Base-by-base conservation (phyloP, 2,888 invertebrate genomes). In the Tetanocera ferruginea region DNA sequence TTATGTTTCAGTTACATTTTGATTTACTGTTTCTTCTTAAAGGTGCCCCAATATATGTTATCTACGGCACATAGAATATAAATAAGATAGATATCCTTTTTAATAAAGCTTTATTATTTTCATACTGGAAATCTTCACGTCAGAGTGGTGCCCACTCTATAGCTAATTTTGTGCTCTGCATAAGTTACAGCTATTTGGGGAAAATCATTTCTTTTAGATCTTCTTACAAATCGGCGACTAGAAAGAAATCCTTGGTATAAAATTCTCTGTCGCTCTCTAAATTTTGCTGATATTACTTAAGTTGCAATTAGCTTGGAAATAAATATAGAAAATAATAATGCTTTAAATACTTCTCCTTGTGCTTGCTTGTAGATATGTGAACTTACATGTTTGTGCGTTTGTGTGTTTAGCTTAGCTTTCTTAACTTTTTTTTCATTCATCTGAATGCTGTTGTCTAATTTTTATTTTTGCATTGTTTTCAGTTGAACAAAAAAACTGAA, bases 11-110 rank as follows among this genome's bases (percentile, higher is more conserved):
- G 84, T 85, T 85, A 84, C 85, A 85, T 85, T 85, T 85, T 85
- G 84, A 85, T 84, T 85, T 85, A 83, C 85, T 85, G 85, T 85
- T 85, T 85, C 85, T 82, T 81, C 81, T 81, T 28, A 78, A 72
- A 75, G 73, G 67, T 77, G 79, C 81, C 79, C 55, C 64, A 74
- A 52, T 76, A 8, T 8, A 43, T 72, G 28, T 60, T 75, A 19
- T 79, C 78, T 78, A 62, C 78, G 79, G 80, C 78, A 79, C 80
- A 66, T 34, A 23, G 28, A 67, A 23, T 37, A 43, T 49, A 11
- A 23, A 34, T 28, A 9, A n/a, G 19, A 14, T 34, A 2, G 49
- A 23, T 69, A 19, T 37, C 14, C 23, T 43, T n/a, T 19, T 6
- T 49, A 17, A 23, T 9, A 23, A 23, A 49, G 51, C 28, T 28